phyloP scores from a whole-genome alignment of 2,797 vertebrate species.

The Triplophysa bombifrons region DNA sequence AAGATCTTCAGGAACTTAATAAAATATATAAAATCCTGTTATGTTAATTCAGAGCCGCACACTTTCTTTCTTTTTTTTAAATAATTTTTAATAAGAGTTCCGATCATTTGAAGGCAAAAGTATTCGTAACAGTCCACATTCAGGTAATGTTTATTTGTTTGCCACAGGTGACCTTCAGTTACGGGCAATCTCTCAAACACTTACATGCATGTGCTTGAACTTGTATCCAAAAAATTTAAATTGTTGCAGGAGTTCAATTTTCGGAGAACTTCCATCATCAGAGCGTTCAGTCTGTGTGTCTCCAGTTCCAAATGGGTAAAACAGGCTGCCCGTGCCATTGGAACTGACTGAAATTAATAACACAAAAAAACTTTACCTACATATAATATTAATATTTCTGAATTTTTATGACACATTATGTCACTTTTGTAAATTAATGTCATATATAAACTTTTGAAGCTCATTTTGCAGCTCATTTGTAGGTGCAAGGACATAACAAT shows the following conservation, averaged over 20 bases:
- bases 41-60: background rate
- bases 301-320: conserved; percentile 61
- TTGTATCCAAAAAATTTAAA: conserved; percentile 63
- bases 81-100: too few species aligned
- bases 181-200: conserved; percentile 19
- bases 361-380: too few species aligned
- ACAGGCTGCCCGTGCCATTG: background rate
- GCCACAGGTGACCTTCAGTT: too few species aligned
- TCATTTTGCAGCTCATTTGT: too few species aligned
- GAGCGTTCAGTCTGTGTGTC: background rate
- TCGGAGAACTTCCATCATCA: conserved; percentile 65
- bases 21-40: background rate
- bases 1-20: background rate
- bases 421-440: too few species aligned
- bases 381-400: too few species aligned
- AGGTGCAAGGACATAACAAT: too few species aligned
- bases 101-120: background rate
- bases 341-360: too few species aligned
- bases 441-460: too few species aligned
- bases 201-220: conserved; percentile 61
- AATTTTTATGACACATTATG: too few species aligned
- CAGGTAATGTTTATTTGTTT: too few species aligned
- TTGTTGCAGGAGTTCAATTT: conserved; percentile 41
- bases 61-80: too few species aligned
- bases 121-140: background rate